phyloP scores from a whole-genome alignment of 1,140 invertebrate genomes.

The Cotesia glomerata region DNA sequence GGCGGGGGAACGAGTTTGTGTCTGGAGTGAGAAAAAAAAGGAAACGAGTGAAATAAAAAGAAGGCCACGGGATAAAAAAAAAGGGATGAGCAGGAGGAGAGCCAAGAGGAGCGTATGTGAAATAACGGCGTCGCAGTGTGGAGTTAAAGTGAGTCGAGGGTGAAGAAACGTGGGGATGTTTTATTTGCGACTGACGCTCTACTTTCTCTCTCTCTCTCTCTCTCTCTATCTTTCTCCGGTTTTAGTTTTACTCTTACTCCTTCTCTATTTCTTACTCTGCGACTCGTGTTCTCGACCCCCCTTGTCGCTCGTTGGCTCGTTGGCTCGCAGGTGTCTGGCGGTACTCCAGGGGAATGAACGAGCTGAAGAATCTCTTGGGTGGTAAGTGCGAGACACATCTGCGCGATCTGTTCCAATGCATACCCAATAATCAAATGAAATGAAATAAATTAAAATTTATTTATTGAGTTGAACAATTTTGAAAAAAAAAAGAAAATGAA shows the following conservation, averaged over 20 bases:
- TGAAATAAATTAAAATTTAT: slow-evolving; percentile 25
- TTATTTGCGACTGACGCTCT: too few species aligned
- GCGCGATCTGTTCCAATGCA: slow-evolving; percentile 5
- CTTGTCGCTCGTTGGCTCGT: background rate
- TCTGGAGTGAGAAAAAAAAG: slow-evolving; percentile 5
- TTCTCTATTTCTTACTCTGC: too few species aligned
- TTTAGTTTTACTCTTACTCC: background rate
- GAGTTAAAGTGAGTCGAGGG: background rate
- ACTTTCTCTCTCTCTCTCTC: too few species aligned
- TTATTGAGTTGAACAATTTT: slow-evolving; percentile 10
- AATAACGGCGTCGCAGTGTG: slow-evolving; percentile 15
- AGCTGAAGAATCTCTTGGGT: background rate
- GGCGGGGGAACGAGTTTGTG: background rate
- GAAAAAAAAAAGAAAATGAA: slow-evolving; percentile 18
- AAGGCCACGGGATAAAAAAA: background rate
- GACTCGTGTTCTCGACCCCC: background rate
- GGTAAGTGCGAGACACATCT: slow-evolving; percentile 6
- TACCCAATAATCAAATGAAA: slow-evolving; percentile 23
- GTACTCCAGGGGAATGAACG: slow-evolving; percentile 21
- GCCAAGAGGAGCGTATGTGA: slow-evolving; percentile 13
- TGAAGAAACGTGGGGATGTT: background rate
- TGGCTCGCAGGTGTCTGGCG: slow-evolving; percentile 23
- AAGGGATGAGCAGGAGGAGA: background rate
- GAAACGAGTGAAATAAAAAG: background rate
- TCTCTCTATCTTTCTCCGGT: too few species aligned